Conservation (phyloP, 2,888 invertebrate species). For the Trichopria drosophilae region DNA sequence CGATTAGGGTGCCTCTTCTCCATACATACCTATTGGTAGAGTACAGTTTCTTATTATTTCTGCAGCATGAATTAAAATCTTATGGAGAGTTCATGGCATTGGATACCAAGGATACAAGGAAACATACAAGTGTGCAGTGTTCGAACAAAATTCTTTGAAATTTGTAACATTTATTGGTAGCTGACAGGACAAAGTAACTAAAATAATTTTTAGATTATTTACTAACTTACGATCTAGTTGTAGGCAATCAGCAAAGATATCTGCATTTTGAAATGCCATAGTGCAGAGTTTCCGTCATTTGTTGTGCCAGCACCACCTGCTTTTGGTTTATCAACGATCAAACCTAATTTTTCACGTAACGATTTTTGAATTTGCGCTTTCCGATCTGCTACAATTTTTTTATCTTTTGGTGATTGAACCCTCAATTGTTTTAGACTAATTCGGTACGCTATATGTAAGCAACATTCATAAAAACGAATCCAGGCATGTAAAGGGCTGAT, state of each 20-base stretch:
- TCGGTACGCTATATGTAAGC: slow-evolving; percentile 8
- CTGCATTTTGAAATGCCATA: slow-evolving; percentile 4
- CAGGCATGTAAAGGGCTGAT: slow-evolving; percentile 11
- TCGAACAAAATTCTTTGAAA: slow-evolving; percentile 3
- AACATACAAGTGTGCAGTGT: slow-evolving; percentile 22
- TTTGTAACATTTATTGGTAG: slow-evolving; percentile 8
- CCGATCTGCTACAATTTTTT: not conserved
- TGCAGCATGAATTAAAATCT: slow-evolving; percentile 23
- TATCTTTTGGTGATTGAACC: not conserved
- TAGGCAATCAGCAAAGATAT: not conserved
- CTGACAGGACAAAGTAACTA: slow-evolving; percentile 23
- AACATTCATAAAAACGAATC: slow-evolving; percentile 12
- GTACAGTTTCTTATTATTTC: slow-evolving; percentile 20
- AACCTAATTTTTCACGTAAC: slow-evolving; percentile 3
- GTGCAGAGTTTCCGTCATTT: slow-evolving; percentile 10
- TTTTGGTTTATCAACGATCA: slow-evolving; percentile 11
- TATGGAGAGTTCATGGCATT: slow-evolving; percentile 24
- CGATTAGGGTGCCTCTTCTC: slow-evolving; percentile 24
- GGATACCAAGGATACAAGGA: slow-evolving; percentile 18
- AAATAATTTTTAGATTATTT: slow-evolving; percentile 15
- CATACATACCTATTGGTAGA: slow-evolving; percentile 24
- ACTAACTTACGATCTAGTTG: slow-evolving; percentile 11
- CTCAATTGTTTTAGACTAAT: not conserved
- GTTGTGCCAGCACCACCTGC: slow-evolving; percentile 7
- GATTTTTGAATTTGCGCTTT: slow-evolving; percentile 6